These are phyloP conservation scores for Proterorhinus semilunaris DNA, from an alignment of 2,113 vertebrate genomes.

Conservation along the genomic window DNA sequence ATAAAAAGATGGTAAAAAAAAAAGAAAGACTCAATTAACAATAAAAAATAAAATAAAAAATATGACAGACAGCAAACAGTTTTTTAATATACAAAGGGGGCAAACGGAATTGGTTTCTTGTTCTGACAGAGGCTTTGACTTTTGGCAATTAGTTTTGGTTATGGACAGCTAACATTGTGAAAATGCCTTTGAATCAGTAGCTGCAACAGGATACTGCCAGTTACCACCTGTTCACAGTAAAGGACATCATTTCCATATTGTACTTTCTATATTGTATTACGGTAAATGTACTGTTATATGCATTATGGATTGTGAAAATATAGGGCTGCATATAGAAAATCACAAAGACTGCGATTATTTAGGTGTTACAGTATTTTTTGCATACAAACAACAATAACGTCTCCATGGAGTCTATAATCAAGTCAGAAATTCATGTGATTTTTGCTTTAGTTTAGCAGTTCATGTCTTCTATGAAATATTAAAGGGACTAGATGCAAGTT, in stretches of 20 bases:
- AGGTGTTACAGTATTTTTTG: too few species aligned
- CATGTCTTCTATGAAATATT: too few species aligned
- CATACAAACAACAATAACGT: too few species aligned
- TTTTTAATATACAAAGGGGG: neutral
- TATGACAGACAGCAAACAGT: constrained; percentile 35
- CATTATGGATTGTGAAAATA: neutral
- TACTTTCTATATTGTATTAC: neutral
- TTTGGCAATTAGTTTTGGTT: neutral
- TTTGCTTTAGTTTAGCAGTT: too few species aligned
- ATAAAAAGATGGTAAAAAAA: constrained; percentile 65
- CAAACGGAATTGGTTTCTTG: neutral
- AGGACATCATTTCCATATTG: neutral
- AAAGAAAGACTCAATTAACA: constrained; percentile 70
- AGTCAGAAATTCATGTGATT: too few species aligned
- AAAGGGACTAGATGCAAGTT: too few species aligned
- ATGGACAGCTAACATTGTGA: neutral
- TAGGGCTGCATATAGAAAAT: neutral
- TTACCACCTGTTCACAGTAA: neutral
- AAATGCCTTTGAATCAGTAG: neutral
- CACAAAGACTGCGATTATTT: too few species aligned
- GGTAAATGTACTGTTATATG: neutral
- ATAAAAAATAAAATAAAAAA: constrained; percentile 13
- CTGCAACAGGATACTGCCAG: neutral
- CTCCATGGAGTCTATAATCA: too few species aligned
- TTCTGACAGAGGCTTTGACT: neutral